Evolutionary conservation across 2,888 invertebrate species (phyloP).

Genomic region (Geotrupes spiniger): DNA sequence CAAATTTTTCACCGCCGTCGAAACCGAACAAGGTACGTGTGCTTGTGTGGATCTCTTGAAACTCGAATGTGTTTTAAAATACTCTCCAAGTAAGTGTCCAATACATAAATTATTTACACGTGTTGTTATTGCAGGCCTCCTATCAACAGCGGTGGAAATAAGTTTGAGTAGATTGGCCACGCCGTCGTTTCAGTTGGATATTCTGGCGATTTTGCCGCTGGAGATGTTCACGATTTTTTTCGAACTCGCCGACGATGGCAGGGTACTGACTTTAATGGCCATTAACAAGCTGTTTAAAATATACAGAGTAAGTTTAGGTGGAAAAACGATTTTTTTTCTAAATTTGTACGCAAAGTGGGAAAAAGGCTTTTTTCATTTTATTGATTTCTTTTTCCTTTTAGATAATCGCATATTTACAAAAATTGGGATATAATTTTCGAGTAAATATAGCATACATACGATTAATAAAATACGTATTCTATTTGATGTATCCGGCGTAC

Average conservation of each 20-base stretch:
- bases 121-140: slow-evolving; percentile 10
- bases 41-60: too few species aligned
- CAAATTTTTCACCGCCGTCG: slow-evolving; percentile 26
- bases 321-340: too few species aligned
- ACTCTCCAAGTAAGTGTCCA: too few species aligned
- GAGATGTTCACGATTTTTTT: slow-evolving; percentile 10
- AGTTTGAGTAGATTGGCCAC: slow-evolving; percentile 20
- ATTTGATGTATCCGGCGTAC: slow-evolving; percentile 25
- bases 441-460: slow-evolving; percentile 27
- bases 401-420: slow-evolving; percentile 25
- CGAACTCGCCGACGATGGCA: slow-evolving; percentile 10
- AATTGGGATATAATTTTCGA: slow-evolving; percentile 27
- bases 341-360: too few species aligned
- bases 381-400: too few species aligned
- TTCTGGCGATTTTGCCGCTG: slow-evolving; percentile 27
- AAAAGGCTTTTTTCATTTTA: too few species aligned
- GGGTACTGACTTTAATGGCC: slow-evolving; percentile 12
- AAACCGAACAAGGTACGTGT: slow-evolving; percentile 24
- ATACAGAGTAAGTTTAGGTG: slow-evolving; percentile 23
- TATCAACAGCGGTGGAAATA: slow-evolving; percentile 15
- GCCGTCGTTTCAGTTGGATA: slow-evolving; percentile 25
- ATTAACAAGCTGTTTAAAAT: slow-evolving; percentile 22
- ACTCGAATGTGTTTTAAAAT: background rate
- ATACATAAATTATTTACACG: too few species aligned
- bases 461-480: slow-evolving; percentile 28